Conservation (phyloP, 1,140 invertebrate species). For the Apocrypta bakeri region DNA sequence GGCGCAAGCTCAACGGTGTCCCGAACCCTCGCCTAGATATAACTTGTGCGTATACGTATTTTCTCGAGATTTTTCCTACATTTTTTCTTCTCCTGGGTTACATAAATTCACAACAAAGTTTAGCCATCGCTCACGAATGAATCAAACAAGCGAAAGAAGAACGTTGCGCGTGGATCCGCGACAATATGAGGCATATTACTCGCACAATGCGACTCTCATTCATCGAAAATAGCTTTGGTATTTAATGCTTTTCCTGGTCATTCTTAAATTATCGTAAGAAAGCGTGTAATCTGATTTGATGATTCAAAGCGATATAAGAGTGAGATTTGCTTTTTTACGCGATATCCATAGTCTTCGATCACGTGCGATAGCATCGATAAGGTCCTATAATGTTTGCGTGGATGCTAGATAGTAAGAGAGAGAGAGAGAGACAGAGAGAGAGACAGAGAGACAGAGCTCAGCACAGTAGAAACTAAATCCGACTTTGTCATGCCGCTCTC, state of each 20-base stretch:
- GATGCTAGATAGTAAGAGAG: no score
- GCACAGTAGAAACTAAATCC: slow-evolving; percentile 18
- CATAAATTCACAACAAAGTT: slow-evolving; percentile 14
- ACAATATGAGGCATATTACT: no score
- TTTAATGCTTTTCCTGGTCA: no score
- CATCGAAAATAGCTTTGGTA: no score
- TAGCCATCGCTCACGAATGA: not conserved
- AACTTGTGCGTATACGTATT: slow-evolving; percentile 6
- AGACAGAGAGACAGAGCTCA: not conserved
- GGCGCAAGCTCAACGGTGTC: not conserved
- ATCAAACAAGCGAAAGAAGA: not conserved
- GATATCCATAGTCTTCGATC: slow-evolving; percentile 3
- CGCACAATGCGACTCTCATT: no score
- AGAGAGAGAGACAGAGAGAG: not conserved
- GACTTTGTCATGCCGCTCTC: slow-evolving; percentile 28
- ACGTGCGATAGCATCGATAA: slow-evolving; percentile 22
- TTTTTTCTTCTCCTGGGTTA: not conserved
- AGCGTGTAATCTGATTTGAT: not conserved
- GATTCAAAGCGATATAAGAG: not conserved
- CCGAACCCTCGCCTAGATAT: not conserved
- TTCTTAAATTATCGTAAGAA: not conserved
- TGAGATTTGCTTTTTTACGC: not conserved
- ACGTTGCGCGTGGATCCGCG: no score
- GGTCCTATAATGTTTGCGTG: slow-evolving; percentile 3
- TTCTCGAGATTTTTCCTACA: slow-evolving; percentile 29